phyloP scores from a whole-genome alignment of 2,113 vertebrate genomes.

The Pithys albifrons region DNA sequence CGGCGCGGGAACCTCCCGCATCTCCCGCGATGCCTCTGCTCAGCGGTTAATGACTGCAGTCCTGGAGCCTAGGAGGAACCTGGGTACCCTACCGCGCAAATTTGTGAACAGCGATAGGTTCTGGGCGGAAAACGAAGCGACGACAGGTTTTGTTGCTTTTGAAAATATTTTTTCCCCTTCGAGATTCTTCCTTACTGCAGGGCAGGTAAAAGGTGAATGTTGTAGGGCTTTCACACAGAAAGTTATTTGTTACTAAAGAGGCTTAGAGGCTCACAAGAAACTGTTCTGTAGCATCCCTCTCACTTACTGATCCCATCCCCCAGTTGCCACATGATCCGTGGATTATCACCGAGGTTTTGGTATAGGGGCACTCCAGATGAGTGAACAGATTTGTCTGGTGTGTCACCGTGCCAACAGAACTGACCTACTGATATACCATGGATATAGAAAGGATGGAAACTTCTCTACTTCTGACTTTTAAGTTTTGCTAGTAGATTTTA shows the following conservation, averaged over 20 bases:
- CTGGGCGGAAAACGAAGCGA: background rate
- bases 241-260: background rate
- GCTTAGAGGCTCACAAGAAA: fast-evolving
- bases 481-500: background rate
- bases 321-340: fast-evolving
- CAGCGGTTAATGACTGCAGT: fast-evolving
- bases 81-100: fast-evolving
- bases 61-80: too few relatives aligned
- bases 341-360: background rate
- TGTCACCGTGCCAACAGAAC: background rate
- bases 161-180: too few relatives aligned
- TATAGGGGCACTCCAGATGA: background rate
- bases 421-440: background rate
- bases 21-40: fast-evolving
- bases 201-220: background rate
- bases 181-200: background rate
- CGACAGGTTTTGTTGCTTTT: background rate
- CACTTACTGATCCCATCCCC: fast-evolving
- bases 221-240: background rate
- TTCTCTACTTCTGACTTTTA: background rate
- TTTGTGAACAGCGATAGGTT: background rate
- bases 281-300: background rate
- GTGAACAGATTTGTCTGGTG: background rate
- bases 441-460: background rate
- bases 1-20: fast-evolving